These are phyloP conservation scores for Alcis repandata DNA, from an alignment of 2,888 invertebrate species.

Conservation along the genomic window DNA sequence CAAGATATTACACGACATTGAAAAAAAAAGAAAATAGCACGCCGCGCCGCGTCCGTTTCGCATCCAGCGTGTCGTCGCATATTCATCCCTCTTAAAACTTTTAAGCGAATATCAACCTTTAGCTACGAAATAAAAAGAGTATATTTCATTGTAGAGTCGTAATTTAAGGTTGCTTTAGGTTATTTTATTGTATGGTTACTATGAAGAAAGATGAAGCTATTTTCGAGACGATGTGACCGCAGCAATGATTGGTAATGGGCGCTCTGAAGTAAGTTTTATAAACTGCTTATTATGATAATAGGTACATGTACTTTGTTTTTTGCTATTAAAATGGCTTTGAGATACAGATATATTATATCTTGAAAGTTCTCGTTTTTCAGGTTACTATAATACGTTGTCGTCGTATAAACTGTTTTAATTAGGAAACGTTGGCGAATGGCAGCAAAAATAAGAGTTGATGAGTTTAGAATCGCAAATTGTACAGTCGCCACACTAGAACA, in stretches of 20 bases:
- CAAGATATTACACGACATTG: constrained; percentile 62
- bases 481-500: no score
- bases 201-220: constrained; percentile 31
- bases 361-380: background rate
- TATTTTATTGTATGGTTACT: constrained; percentile 23
- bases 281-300: constrained; percentile 44
- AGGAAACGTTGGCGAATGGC: no score
- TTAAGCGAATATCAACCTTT: constrained; percentile 46
- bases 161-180: constrained; percentile 22
- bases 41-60: constrained; percentile 53
- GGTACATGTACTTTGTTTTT: background rate
- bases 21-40: constrained; percentile 64
- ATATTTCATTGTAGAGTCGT: constrained; percentile 1
- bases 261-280: constrained; percentile 43
- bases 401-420: background rate
- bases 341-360: background rate
- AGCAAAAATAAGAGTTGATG: no score
- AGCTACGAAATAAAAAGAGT: constrained; percentile 34
- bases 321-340: background rate
- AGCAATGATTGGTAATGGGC: constrained; percentile 41
- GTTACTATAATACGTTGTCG: background rate
- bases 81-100: constrained; percentile 53
- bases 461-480: no score
- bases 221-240: constrained; percentile 31
- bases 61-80: constrained; percentile 66